These are phyloP conservation scores for Anas acuta DNA, from an alignment of 2,797 vertebrate species.

Conservation along the genomic window DNA sequence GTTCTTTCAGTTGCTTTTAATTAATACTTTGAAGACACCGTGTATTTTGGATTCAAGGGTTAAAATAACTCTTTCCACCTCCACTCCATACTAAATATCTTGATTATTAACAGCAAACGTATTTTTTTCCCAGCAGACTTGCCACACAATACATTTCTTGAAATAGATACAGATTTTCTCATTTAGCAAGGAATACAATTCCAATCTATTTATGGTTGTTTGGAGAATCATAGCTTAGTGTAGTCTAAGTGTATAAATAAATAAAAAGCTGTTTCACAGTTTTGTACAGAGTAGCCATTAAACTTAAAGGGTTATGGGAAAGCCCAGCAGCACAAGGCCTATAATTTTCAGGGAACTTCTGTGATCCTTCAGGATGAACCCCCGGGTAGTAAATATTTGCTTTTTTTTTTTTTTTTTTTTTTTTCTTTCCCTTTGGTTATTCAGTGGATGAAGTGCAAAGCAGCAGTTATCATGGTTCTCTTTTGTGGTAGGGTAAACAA, in stretches of 20 bases:
- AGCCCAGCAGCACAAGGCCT: not conserved
- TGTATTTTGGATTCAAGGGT: constrained; percentile 35
- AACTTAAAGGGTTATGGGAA: not conserved
- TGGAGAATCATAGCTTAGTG: constrained; percentile 18
- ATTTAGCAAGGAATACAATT: constrained; percentile 25
- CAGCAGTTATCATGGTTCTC: not conserved
- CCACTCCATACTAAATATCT: not conserved
- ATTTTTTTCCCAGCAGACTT: not conserved
- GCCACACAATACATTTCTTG: not conserved
- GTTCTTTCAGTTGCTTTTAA: constrained; percentile 57
- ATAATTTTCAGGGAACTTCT: not conserved
- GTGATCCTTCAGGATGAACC: not conserved
- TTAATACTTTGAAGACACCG: constrained; percentile 33
- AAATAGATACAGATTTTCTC: constrained; percentile 41
- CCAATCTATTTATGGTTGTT: not conserved
- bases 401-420: not conserved
- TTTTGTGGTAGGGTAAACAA: not conserved
- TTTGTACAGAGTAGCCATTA: not conserved
- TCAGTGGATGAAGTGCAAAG: not conserved
- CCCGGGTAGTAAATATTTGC: not conserved
- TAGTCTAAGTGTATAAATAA: constrained; percentile 18
- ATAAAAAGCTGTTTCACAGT: constrained; percentile 23
- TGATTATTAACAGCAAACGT: not conserved
- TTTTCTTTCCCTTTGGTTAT: not conserved
- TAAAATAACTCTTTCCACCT: constrained; percentile 18